phyloP scores from a whole-genome alignment of 1,140 invertebrate genomes.

The Leptinotarsa texana region DNA sequence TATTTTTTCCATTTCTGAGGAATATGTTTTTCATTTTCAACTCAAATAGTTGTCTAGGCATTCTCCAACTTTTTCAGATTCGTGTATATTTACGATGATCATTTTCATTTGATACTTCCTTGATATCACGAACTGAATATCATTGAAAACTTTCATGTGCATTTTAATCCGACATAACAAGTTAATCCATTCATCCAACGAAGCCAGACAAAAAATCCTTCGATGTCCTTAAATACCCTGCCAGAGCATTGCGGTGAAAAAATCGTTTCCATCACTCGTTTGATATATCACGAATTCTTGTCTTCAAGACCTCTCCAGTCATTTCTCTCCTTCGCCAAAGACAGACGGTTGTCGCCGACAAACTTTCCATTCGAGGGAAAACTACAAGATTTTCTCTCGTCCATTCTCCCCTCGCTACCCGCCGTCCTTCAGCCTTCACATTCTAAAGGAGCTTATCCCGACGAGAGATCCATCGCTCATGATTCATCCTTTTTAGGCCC shows the following conservation, averaged over 20 bases:
- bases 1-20: too few species aligned
- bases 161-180: not conserved
- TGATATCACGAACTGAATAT: not conserved
- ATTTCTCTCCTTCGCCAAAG: slow-evolving; percentile 20
- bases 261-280: slow-evolving; percentile 1
- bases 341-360: slow-evolving; percentile 23
- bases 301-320: not conserved
- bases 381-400: slow-evolving; percentile 10
- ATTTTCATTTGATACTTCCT: too few species aligned
- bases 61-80: too few species aligned
- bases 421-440: slow-evolving; percentile 24
- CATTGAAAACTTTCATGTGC: not conserved
- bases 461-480: slow-evolving; percentile 36
- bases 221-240: not conserved
- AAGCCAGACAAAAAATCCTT: not conserved
- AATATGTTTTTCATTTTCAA: too few species aligned
- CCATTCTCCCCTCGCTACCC: slow-evolving; percentile 4
- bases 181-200: not conserved
- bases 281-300: slow-evolving; percentile 18
- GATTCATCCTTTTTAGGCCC: slow-evolving; percentile 41
- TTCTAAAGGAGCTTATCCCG: slow-evolving; percentile 40
- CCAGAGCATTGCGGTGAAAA: not conserved
- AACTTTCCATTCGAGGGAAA: slow-evolving; percentile 21
- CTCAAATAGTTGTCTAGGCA: too few species aligned
- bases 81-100: too few species aligned